phyloP scores from a whole-genome alignment of 2,113 vertebrate species.

The Chrysochloris asiatica region DNA sequence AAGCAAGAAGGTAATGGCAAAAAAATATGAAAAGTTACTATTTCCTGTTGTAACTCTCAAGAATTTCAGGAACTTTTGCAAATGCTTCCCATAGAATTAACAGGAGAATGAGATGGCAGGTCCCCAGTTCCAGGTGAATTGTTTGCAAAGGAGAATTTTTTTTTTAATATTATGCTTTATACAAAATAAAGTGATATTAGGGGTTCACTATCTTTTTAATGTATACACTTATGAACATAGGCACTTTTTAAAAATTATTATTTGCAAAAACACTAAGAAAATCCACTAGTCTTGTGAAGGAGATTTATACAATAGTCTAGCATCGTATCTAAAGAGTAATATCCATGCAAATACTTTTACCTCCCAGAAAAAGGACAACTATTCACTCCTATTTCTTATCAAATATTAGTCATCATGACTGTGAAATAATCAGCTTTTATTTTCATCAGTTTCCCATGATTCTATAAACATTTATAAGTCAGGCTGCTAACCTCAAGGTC shows the following conservation, averaged over 20 bases:
- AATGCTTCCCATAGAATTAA: fast-evolving
- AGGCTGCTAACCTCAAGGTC: too few species aligned
- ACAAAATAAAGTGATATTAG: neutral
- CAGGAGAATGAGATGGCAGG: neutral
- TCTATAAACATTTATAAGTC: too few species aligned
- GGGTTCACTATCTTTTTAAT: neutral
- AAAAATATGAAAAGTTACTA: fast-evolving
- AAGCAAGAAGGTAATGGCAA: neutral
- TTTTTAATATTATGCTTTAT: too few species aligned
- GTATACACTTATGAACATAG: neutral
- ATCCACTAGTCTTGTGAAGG: fast-evolving
- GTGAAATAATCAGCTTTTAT: neutral
- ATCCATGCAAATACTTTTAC: fast-evolving
- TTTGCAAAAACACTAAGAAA: neutral
- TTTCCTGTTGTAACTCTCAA: too few species aligned
- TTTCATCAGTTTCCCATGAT: neutral
- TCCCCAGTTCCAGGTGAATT: too few species aligned
- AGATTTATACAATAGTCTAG: too few species aligned
- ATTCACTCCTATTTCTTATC: neutral
- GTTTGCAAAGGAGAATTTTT: neutral
- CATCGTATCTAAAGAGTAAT: fast-evolving
- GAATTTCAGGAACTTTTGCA: too few species aligned
- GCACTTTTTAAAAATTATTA: neutral
- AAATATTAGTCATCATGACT: too few species aligned
- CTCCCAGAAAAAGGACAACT: neutral